phyloP scores from a whole-genome alignment of 2,888 invertebrate species.

The Patella caerulea region DNA sequence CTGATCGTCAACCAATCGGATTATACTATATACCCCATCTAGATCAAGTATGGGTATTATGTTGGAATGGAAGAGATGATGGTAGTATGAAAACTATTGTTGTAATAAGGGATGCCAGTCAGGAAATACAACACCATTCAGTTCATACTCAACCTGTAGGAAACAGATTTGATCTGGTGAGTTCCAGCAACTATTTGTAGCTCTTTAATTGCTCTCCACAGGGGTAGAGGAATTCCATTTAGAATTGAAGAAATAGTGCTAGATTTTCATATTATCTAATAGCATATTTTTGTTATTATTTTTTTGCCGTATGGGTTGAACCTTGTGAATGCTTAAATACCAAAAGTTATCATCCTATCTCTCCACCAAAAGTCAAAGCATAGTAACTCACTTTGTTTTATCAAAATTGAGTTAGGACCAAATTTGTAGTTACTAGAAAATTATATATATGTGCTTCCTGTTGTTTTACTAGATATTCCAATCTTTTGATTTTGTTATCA shows the following conservation, averaged over 20 bases:
- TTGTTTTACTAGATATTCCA: too few relatives aligned
- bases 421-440: too few relatives aligned
- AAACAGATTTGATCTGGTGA: conserved; percentile 82
- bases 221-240: not conserved
- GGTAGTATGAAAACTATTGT: conserved; percentile 80
- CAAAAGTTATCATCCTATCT: too few relatives aligned
- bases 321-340: too few relatives aligned
- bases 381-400: too few relatives aligned
- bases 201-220: not conserved
- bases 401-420: too few relatives aligned
- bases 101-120: conserved; percentile 81
- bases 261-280: too few relatives aligned
- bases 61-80: conserved; percentile 76
- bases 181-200: conserved; percentile 15
- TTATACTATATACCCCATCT: conserved; percentile 80
- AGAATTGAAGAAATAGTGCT: not conserved
- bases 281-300: too few relatives aligned
- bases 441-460: too few relatives aligned
- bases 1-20: conserved; percentile 81
- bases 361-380: too few relatives aligned
- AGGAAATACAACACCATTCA: conserved; percentile 81
- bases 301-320: too few relatives aligned
- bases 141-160: conserved; percentile 78
- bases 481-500: too few relatives aligned
- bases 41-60: conserved; percentile 83